Evolutionary conservation across 2,113 vertebrate species (phyloP).

Genomic region (Tringa solitaria): DNA sequence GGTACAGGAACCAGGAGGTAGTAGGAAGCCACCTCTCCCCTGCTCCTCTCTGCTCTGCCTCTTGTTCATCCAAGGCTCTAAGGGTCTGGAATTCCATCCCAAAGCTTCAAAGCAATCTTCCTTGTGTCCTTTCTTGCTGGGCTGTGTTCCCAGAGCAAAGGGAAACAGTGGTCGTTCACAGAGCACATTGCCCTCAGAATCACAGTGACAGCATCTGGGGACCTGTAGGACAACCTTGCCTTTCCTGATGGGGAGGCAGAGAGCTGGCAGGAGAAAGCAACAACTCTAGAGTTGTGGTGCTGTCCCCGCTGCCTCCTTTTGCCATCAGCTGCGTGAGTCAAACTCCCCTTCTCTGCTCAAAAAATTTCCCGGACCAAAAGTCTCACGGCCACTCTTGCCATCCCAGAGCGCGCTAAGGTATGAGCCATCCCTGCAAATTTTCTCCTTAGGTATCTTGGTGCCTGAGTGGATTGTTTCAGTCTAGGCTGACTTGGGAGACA

Average conservation of each 20-base stretch:
- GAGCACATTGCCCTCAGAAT: neutral
- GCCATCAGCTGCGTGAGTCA: neutral
- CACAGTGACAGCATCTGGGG: rapidly evolving
- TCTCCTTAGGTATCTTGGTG: neutral
- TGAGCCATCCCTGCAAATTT: neutral
- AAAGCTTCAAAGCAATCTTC: neutral
- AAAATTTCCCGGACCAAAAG: neutral
- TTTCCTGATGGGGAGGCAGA: neutral
- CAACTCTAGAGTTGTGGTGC: neutral
- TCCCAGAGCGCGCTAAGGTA: neutral
- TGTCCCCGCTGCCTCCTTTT: neutral
- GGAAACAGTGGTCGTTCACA: rapidly evolving
- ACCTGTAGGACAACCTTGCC: neutral
- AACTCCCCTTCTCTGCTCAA: neutral
- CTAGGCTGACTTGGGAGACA: neutral
- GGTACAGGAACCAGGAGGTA: neutral
- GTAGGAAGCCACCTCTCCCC: neutral
- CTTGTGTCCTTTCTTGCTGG: neutral
- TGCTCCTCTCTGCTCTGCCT: neutral
- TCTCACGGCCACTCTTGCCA: neutral
- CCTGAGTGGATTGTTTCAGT: neutral
- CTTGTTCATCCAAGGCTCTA: neutral
- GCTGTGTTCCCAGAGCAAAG: neutral
- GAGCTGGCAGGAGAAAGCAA: neutral
- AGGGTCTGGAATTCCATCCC: neutral